Evolutionary conservation across 30 jellyfish, hydroid and myxozoan species (phyloP).

Genomic region (Turritopsis rubra): DNA sequence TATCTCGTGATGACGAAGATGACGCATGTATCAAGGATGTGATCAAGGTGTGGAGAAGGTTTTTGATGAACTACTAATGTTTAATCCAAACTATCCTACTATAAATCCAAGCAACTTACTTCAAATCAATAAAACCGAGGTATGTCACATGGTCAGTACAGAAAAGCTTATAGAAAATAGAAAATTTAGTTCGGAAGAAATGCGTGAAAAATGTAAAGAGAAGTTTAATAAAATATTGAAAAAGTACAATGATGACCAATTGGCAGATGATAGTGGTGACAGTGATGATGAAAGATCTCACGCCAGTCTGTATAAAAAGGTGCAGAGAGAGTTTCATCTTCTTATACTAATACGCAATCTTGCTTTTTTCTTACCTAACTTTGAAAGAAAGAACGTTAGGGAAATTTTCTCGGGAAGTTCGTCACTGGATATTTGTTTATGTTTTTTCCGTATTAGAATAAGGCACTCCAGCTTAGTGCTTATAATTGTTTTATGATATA

Average conservation of each 20-base stretch:
- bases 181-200: neutral
- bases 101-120: too few relatives aligned
- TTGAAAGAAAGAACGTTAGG: too few relatives aligned
- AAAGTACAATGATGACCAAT: neutral
- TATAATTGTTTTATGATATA: too few relatives aligned
- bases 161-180: neutral
- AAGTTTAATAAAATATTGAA: too few relatives aligned
- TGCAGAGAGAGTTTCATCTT: neutral
- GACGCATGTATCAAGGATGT: neutral
- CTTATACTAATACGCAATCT: too few relatives aligned
- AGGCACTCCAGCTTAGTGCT: too few relatives aligned
- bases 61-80: neutral
- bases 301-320: neutral
- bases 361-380: too few relatives aligned
- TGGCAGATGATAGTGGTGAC: neutral
- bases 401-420: too few relatives aligned
- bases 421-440: too few relatives aligned
- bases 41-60: too few relatives aligned
- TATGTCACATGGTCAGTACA: neutral
- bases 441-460: too few relatives aligned
- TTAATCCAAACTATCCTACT: neutral
- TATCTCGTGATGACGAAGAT: neutral
- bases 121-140: too few relatives aligned
- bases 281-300: neutral
- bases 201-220: neutral